Percentiles rank a stretch among this genome's conserved stretches.
Conservation (phyloP, 2,113 vertebrate genomes). For the Crypturellus undulatus region DNA sequence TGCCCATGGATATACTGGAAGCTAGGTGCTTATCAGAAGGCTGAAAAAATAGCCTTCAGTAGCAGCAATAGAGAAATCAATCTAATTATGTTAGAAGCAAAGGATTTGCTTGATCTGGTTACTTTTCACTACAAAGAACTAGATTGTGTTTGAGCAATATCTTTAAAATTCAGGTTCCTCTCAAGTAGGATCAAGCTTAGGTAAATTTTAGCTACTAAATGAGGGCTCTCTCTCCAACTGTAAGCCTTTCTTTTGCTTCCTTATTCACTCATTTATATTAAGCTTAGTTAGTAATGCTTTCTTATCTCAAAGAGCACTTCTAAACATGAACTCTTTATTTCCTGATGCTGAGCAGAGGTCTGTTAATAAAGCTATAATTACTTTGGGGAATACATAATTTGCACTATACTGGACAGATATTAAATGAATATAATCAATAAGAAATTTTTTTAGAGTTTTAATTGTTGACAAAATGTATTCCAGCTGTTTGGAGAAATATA, state of each 20-base stretch:
- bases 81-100: background rate
- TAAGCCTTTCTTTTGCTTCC: background rate
- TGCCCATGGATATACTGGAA: background rate
- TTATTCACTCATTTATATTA: background rate
- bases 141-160: background rate
- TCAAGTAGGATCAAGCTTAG: background rate
- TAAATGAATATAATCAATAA: background rate
- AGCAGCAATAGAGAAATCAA: background rate
- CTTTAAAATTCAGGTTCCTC: background rate
- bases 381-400: background rate
- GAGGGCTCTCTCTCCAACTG: background rate
- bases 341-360: background rate
- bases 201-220: background rate
- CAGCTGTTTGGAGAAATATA: background rate
- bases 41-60: background rate
- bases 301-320: background rate
- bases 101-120: background rate
- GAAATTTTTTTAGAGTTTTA: background rate
- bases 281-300: background rate
- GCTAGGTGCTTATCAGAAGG: background rate
- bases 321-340: fast-evolving
- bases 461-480: background rate
- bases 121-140: background rate
- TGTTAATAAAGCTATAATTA: background rate
- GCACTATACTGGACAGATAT: background rate